phyloP scores from a whole-genome alignment of 2,888 invertebrate genomes.

The Limnephilus auricula region DNA sequence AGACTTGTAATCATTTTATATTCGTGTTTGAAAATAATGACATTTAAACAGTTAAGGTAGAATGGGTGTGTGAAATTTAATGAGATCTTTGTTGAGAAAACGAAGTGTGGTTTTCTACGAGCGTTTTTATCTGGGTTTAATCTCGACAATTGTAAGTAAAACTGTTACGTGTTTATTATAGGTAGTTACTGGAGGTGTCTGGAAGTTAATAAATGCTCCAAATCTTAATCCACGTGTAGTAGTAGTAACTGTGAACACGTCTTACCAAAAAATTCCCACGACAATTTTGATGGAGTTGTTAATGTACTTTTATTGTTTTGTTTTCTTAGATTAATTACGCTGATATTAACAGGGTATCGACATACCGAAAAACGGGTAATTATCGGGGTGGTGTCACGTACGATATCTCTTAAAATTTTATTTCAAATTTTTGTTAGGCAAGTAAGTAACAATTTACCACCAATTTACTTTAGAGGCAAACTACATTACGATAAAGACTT shows the following conservation, averaged over 20 bases:
- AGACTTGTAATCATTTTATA: not conserved
- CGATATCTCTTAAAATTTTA: not conserved
- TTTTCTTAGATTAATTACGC: constrained; percentile 9
- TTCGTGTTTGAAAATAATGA: not conserved
- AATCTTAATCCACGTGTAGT: not conserved
- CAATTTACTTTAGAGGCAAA: no score
- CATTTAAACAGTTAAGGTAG: not conserved
- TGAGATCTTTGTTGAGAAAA: not conserved
- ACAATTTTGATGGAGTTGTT: not conserved
- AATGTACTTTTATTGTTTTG: not conserved
- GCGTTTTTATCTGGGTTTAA: not conserved
- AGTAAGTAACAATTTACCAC: no score
- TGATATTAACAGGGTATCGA: not conserved
- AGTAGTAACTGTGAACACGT: not conserved
- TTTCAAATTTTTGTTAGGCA: not conserved
- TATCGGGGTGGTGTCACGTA: no score
- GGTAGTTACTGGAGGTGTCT: not conserved
- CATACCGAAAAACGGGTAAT: not conserved
- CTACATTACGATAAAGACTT: no score
- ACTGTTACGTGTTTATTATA: not conserved
- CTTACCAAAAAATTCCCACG: not conserved
- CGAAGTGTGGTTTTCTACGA: not conserved
- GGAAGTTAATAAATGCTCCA: not conserved
- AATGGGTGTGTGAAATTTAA: constrained; percentile 4
- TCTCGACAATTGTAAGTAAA: not conserved